phyloP scores from a whole-genome alignment of 2,113 vertebrate genomes.

The Willisornis vidua region DNA sequence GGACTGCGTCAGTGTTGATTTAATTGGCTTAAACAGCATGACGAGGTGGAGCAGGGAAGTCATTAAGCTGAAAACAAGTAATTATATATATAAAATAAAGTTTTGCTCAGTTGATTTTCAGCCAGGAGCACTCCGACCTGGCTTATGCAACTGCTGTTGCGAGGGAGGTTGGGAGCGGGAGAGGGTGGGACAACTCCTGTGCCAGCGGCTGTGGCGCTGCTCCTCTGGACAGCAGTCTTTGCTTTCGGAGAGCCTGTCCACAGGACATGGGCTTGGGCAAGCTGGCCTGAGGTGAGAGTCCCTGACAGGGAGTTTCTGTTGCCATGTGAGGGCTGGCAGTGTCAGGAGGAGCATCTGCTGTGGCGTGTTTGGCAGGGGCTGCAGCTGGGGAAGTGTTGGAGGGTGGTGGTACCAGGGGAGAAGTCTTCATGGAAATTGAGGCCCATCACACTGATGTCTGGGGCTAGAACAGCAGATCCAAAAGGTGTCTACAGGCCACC shows the following conservation, averaged over 20 bases:
- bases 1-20: not conserved
- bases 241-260: not conserved
- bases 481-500: not conserved
- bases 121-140: not conserved
- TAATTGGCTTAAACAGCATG: not conserved
- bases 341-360: not conserved
- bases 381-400: not conserved
- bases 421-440: not conserved
- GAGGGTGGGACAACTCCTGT: not conserved
- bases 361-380: accelerated
- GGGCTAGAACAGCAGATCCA: not conserved
- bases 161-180: not conserved
- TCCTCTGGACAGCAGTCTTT: no score
- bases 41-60: not conserved
- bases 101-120: conserved; percentile 7
- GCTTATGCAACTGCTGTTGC: not conserved
- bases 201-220: not conserved
- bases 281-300: not conserved
- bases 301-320: accelerated
- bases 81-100: not conserved
- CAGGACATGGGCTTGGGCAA: accelerated
- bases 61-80: conserved; percentile 26
- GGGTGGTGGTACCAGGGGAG: not conserved
- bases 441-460: not conserved
- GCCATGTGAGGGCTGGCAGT: not conserved